Evolutionary conservation across 2,113 vertebrate species (phyloP), one percentile per base, ranked within the genome.

Genomic region (Cochlearius cochlearius): DNA sequence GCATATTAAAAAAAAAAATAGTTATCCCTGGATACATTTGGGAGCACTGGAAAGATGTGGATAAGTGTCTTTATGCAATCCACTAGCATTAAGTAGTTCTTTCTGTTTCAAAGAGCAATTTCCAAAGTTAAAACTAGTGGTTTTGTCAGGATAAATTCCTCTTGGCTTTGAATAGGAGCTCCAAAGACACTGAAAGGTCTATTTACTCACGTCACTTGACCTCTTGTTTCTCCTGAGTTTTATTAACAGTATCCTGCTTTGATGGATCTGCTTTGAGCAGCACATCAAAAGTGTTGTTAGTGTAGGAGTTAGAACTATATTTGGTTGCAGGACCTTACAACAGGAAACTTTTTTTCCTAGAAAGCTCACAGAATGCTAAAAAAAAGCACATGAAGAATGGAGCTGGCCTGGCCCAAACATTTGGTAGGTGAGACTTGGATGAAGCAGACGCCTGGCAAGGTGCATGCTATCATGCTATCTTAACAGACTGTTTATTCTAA

Each of bases 301-400:
- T 73, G 83, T 77, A 88, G 91, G 67, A 88, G 34, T 69, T 38
- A 76, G 34, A 62, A 38, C 75, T 83, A 26, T 66, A 73, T 80
- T 92, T 92, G 68, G 68, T 84, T 74, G 52, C 64, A 75, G 38
- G 66, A 66, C 41, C 62, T 75, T 36, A 12, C 39, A 86, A 78
- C 5, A 43, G 29, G 63, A 93, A 58, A 13, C 27, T 55, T 55
- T 32, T 82, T 64, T 91, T 96, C 95, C 90, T 96, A 95, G 94
- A 97, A 96, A 96, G 90, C 68, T 90, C 41, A 36, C 15, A 39
- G 67, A 96, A 83, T 19, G 58, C 39, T 76, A 45, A 56, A 81
- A 82, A 60, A 49, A 15, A 66, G 12, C 26, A 30, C 13, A 26
- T 15, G 34, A 71, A 39, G 72, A 59, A 71, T 2, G 9, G 47